Base-by-base conservation (phyloP, 2,113 vertebrate species). In the Cyprinodon variegatus region DNA sequence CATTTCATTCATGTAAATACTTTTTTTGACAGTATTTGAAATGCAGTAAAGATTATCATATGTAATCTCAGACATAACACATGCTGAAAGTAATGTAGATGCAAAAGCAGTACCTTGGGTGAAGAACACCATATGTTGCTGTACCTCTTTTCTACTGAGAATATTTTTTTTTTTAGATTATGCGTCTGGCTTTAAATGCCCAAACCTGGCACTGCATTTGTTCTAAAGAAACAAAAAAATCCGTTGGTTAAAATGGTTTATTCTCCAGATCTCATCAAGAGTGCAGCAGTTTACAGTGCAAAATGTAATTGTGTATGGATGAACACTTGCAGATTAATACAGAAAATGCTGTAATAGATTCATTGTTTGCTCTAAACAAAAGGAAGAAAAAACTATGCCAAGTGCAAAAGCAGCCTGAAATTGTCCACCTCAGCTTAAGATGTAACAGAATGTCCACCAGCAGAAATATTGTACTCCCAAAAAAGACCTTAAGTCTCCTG, bases 11-110 rank as follows among this genome's bases (percentile, higher is more conserved):
- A 74, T 92, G 88, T 93, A 88, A 83, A 92, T 92, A 91, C 66
- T 83, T 70, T 82, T 7, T 83, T 91, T 69, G 76, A 81, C 70
- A 86, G 50, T 77, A 81, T 78, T 50, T 66, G 90, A 87, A 91
- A 83, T 92, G 85, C 92, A 94, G 92, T 94, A 93, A 57, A 88
- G 79, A 68, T 39, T 84, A 84, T 89, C 83, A 61, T 77, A 76
- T 79, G 10, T 83, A 88, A 79, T 22, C 70, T 46, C 20, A 50
- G 64, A 81, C 72, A 68, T 75, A 83, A 76, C 57, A 82, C 60
- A 69, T 71, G 63, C 82, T 85, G 83, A 82, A 74, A 68, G 43
- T 83, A 62, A 85, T 22, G 36, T 89, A 79, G 76, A 75, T 76
- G 73, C 76, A 68, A 71, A 63, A 63, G 76, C 72, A 80, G 78